These are phyloP conservation scores for Lepidurus packardi DNA, from an alignment of 1,140 invertebrate genomes.

Conservation along the genomic window DNA sequence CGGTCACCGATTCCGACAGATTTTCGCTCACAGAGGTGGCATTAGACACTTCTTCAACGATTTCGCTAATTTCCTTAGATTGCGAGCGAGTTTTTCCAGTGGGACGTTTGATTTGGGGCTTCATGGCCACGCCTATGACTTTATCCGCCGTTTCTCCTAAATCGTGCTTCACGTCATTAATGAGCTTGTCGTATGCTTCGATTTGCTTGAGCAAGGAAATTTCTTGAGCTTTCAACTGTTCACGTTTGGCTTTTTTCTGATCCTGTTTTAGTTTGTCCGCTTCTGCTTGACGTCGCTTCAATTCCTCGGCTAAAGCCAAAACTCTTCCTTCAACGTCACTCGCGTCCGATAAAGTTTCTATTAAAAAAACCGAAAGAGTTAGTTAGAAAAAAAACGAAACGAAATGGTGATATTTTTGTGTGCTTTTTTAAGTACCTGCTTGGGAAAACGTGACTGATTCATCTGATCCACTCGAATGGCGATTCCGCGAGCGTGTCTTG, in stretches of 20 bases:
- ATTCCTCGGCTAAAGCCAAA: conserved; percentile 49
- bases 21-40: too few relatives aligned
- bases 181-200: conserved; percentile 47
- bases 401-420: conserved; percentile 22
- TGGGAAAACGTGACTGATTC: conserved; percentile 51
- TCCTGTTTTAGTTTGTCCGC: conserved; percentile 49
- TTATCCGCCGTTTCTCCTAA: conserved; percentile 45
- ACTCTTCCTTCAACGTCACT: conserved; percentile 53
- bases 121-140: conserved; percentile 41
- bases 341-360: conserved; percentile 51
- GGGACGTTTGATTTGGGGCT: conserved; percentile 51
- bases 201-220: conserved; percentile 51
- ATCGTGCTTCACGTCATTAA: conserved; percentile 47
- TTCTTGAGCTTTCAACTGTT: conserved; percentile 50
- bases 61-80: background rate
- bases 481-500: conserved; percentile 34
- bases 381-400: conserved; percentile 25
- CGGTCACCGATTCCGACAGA: too few relatives aligned
- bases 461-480: conserved; percentile 52
- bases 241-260: conserved; percentile 46
- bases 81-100: conserved; percentile 35
- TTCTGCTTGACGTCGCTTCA: conserved; percentile 48
- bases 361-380: conserved; percentile 30
- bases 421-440: conserved; percentile 38
- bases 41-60: too few relatives aligned